phyloP scores from a whole-genome alignment of 2,113 vertebrate genomes.

The Hemichromis elongatus region DNA sequence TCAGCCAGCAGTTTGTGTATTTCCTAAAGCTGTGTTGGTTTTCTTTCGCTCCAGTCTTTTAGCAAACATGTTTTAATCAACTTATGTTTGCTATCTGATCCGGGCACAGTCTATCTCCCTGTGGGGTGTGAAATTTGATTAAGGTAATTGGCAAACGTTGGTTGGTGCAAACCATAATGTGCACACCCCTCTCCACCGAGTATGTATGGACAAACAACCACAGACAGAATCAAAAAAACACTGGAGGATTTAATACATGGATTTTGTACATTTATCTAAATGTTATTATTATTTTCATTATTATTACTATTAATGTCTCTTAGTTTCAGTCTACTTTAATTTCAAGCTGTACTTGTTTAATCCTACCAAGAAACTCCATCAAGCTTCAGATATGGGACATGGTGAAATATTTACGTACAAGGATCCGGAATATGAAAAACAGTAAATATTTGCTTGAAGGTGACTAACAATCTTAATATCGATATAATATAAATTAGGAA shows the following conservation, averaged over 20 bases:
- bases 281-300: background rate
- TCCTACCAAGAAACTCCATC: background rate
- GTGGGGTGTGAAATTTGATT: constrained; percentile 62
- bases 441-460: background rate
- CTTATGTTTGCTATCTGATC: constrained; percentile 68
- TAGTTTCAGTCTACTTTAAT: background rate
- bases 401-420: background rate
- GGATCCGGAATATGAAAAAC: background rate
- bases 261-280: background rate
- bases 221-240: background rate
- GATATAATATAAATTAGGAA: background rate
- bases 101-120: constrained; percentile 25
- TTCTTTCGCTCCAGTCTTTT: constrained; percentile 14
- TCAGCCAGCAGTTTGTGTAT: background rate
- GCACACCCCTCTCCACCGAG: background rate
- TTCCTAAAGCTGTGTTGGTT: constrained; percentile 22
- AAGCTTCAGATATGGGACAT: background rate
- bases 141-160: constrained; percentile 54
- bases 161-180: constrained; percentile 35
- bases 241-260: background rate
- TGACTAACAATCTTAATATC: background rate
- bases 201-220: constrained; percentile 1
- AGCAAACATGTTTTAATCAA: constrained; percentile 60
- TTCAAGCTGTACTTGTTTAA: background rate
- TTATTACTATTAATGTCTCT: constrained; percentile 11